Evolutionary conservation across 2,113 vertebrate species (phyloP).

Genomic region (Saccopteryx bilineata): DNA sequence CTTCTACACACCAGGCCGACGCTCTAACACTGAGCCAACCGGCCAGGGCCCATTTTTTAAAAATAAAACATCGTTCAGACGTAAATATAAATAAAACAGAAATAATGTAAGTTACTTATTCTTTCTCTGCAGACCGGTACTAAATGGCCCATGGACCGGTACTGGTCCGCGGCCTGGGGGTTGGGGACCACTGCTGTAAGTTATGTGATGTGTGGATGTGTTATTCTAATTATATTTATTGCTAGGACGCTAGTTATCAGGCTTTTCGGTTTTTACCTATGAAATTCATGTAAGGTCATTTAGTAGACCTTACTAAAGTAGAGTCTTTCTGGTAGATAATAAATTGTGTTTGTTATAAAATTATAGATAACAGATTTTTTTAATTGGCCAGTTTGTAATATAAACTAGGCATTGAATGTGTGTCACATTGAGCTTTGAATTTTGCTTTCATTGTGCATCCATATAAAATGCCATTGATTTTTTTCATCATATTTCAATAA

Average conservation of each 20-base stretch:
- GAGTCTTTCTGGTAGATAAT: conserved; percentile 14
- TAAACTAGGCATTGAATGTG: neutral
- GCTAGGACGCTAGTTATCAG: neutral
- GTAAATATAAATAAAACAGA: too few relatives aligned
- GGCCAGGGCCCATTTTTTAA: too few relatives aligned
- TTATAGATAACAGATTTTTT: conserved; percentile 36
- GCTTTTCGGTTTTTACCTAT: neutral
- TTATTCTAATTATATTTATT: neutral
- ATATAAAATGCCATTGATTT: neutral
- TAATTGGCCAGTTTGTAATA: neutral
- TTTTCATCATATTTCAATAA: neutral
- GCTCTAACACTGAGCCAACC: too few relatives aligned
- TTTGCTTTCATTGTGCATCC: neutral
- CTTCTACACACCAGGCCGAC: too few relatives aligned
- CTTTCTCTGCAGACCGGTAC: too few relatives aligned
- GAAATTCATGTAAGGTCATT: conserved; percentile 11
- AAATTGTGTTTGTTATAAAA: conserved; percentile 6
- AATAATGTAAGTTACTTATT: too few relatives aligned
- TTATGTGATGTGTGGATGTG: neutral
- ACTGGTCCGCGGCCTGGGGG: too few relatives aligned
- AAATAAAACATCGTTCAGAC: too few relatives aligned
- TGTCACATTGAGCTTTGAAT: neutral
- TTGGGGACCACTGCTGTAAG: neutral
- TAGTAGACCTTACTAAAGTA: too few relatives aligned
- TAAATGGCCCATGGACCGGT: too few relatives aligned